Evolutionary conservation across 1,140 invertebrate species (phyloP), one percentile per base, ranked within the genome.

Genomic region (Euborellia annulipes): DNA sequence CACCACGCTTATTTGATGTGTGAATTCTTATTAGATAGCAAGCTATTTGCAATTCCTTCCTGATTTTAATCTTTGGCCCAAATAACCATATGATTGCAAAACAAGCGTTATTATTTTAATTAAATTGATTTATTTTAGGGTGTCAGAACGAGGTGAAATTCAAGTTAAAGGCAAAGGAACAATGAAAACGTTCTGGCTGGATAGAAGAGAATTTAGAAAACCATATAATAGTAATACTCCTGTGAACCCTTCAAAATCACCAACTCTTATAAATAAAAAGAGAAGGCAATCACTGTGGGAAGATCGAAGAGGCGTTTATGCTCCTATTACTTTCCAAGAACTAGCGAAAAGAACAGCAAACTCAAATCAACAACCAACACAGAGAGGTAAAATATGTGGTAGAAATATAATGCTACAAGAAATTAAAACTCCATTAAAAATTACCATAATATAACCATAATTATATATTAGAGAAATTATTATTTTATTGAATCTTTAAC

Each of bases 151-250:
- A 16, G 84, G 81, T 9, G 80, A 85, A 61, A 84, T 87, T 47
- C 75, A 82, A 51, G 80, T 89, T 1, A 89, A 89, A 64, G 85
- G 84, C 32, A 88, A 87, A 73, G 83, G 83, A 83, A 58, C 73
- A 27, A 93, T 95, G 89, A 90, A 86, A 58, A 95, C 91, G 0
- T 95, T 87, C 58, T 96, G 88, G 88, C 60, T 94, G 23, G 72
- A 76, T 61, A 75, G 72, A 41, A 69, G 76, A 39, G 76, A 78
- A 54, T 70, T 69, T 18, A 64, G 81, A 36, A 62, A 69, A 18
- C 66, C 65, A 1, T 52, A 72, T 27, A 65, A 39, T 6, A 65
- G 17, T 62, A 68, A 11, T 16, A n/a, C 4, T n/a, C 36, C 14
- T 6, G 23, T 4, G 11, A 6, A 6, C 4, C 23, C 23, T 6